phyloP scores from a whole-genome alignment of 2,113 vertebrate genomes.

The Lophotis ruficrista region DNA sequence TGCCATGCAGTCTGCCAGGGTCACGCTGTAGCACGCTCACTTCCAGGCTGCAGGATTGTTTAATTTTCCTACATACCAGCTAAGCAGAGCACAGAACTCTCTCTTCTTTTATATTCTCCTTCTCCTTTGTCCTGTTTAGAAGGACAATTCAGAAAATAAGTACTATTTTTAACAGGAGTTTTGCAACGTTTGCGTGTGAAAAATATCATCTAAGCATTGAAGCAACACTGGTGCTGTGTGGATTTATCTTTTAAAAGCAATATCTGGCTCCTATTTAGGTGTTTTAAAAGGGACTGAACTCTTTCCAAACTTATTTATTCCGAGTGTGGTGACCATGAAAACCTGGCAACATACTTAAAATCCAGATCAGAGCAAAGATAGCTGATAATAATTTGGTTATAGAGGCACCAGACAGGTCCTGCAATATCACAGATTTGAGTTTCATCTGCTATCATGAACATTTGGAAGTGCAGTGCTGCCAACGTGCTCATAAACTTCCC shows the following conservation, averaged over 20 bases:
- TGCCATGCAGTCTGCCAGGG: fast-evolving
- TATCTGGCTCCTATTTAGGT: not conserved
- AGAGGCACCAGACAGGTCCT: not conserved
- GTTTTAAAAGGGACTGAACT: not conserved
- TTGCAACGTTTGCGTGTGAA: not conserved
- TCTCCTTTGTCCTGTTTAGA: not conserved
- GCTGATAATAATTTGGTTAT: not conserved
- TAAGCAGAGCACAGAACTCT: not conserved
- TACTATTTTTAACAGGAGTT: not conserved
- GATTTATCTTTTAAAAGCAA: not conserved
- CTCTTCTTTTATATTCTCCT: not conserved
- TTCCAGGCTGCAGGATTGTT: not conserved
- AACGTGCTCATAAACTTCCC: not conserved
- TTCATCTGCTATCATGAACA: not conserved
- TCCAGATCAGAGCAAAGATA: not conserved
- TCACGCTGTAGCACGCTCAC: not conserved
- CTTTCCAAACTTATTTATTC: not conserved
- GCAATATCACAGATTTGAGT: not conserved
- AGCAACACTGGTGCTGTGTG: not conserved
- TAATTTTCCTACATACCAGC: not conserved
- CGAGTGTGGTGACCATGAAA: not conserved
- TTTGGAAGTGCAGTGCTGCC: not conserved
- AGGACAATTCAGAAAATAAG: not conserved
- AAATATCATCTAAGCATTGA: not conserved
- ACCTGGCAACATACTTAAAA: not conserved